Conservation (phyloP, 2,113 vertebrate species). For the Colossoma macropomum region DNA sequence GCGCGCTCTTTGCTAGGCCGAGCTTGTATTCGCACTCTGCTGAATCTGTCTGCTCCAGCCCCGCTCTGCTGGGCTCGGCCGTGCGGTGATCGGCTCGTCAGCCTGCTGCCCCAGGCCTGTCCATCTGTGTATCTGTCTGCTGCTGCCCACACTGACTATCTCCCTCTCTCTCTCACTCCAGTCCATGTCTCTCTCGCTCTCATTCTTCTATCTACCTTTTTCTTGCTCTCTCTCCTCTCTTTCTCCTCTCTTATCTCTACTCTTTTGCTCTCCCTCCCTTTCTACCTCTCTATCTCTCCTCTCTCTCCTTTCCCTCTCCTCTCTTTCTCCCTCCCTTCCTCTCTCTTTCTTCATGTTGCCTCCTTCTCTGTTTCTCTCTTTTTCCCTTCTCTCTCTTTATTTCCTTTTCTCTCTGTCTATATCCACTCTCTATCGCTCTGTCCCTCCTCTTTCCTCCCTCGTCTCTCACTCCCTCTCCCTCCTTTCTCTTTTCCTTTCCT, state of each 20-base stretch:
- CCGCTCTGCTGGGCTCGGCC: conserved; percentile 66
- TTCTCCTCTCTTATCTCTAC: not conserved
- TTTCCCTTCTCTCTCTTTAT: too few species aligned
- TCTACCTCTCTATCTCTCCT: too few species aligned
- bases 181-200: not conserved
- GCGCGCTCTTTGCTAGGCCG: conserved; percentile 72
- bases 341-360: too few species aligned
- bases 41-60: conserved; percentile 73
- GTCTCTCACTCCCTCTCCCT: not conserved
- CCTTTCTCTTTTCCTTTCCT: not conserved
- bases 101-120: conserved; percentile 72
- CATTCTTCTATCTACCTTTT: not conserved
- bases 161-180: conserved; percentile 57
- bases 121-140: conserved; percentile 79
- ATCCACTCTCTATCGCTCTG: not conserved
- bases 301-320: too few species aligned
- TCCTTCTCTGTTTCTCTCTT: too few species aligned
- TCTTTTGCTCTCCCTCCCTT: too few species aligned
- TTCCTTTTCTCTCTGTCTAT: too few species aligned
- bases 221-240: not conserved
- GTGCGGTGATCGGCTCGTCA: conserved; percentile 55
- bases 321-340: too few species aligned
- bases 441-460: too few species aligned
- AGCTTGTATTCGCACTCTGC: conserved; percentile 72
- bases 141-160: conserved; percentile 69